Percentiles rank a stretch among this genome's conserved stretches.
Evolutionary conservation across 2,888 invertebrate species (phyloP).

Genomic region (Macrosoma leucophasiata): DNA sequence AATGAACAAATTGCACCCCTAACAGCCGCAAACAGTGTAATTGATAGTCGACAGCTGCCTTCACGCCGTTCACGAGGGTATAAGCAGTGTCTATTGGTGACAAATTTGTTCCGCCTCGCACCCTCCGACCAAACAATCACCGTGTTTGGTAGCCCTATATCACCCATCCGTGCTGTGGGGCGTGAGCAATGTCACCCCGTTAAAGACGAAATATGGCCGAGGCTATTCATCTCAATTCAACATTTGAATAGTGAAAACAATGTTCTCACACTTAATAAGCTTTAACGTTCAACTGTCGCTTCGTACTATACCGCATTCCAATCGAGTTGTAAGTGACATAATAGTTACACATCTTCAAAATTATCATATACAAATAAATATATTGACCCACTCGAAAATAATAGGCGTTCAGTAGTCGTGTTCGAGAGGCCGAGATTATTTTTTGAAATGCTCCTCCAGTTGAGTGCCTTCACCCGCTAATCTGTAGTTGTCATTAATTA

Average conservation of each 20-base stretch:
- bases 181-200: slow-evolving; percentile 27
- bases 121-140: slow-evolving; percentile 39
- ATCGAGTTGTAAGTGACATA: no score
- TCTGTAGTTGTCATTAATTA: slow-evolving; percentile 73
- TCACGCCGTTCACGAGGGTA: slow-evolving; percentile 36
- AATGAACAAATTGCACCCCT: slow-evolving; percentile 62
- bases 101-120: slow-evolving; percentile 56
- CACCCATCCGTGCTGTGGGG: slow-evolving; percentile 26
- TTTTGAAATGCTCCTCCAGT: slow-evolving; percentile 72
- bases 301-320: no score
- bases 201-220: neutral
- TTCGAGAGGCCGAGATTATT: slow-evolving; percentile 71
- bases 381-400: slow-evolving; percentile 68
- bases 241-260: no score
- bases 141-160: slow-evolving; percentile 21
- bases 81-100: slow-evolving; percentile 54
- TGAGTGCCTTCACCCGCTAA: slow-evolving; percentile 66
- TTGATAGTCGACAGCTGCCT: slow-evolving; percentile 65
- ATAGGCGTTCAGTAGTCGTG: slow-evolving; percentile 58
- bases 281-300: no score
- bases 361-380: slow-evolving; percentile 58
- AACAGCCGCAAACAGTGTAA: slow-evolving; percentile 65
- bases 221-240: slow-evolving; percentile 13
- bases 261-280: no score
- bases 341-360: no score